A percentile compares a stretch with the other conserved stretches of the same genome.
Evolutionary conservation across 1,140 invertebrate species (phyloP).

Genomic region (Apis dorsata): DNA sequence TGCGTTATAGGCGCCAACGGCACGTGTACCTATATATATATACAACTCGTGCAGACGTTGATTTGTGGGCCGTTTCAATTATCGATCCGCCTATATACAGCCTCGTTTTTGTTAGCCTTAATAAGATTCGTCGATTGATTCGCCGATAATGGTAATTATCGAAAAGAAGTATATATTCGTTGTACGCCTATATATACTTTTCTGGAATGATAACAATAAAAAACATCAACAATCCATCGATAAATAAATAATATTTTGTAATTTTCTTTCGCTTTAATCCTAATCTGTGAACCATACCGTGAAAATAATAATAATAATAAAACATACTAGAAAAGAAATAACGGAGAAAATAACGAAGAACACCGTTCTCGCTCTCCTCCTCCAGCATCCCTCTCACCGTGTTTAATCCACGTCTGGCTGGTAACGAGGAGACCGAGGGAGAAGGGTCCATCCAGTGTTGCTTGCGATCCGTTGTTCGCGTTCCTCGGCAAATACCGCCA

Average conservation of each 20-base stretch:
- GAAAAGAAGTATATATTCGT: too few relatives aligned
- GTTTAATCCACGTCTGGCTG: background rate
- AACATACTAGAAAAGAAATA: background rate
- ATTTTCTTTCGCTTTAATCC: too few relatives aligned
- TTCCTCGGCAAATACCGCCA: background rate
- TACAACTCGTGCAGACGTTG: constrained; percentile 22
- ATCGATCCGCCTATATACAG: constrained; percentile 36
- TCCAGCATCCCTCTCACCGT: too few relatives aligned
- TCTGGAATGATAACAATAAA: too few relatives aligned
- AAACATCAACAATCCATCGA: too few relatives aligned
- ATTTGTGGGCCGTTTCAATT: constrained; percentile 58
- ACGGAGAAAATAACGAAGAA: background rate
- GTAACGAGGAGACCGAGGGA: background rate
- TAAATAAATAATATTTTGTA: too few relatives aligned
- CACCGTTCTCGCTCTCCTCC: background rate
- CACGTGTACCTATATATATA: constrained; percentile 38
- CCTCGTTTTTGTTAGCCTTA: constrained; percentile 25
- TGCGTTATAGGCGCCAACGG: constrained; percentile 50
- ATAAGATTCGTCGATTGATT: background rate
- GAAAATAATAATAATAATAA: too few relatives aligned
- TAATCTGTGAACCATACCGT: too few relatives aligned
- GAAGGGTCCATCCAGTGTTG: background rate
- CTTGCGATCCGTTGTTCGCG: background rate
- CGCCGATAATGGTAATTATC: background rate
- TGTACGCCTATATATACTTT: too few relatives aligned